A percentile compares a stretch with the other conserved stretches of the same genome.
phyloP scores from a whole-genome alignment of 1,140 invertebrate genomes.

The Bombus terrestris region DNA sequence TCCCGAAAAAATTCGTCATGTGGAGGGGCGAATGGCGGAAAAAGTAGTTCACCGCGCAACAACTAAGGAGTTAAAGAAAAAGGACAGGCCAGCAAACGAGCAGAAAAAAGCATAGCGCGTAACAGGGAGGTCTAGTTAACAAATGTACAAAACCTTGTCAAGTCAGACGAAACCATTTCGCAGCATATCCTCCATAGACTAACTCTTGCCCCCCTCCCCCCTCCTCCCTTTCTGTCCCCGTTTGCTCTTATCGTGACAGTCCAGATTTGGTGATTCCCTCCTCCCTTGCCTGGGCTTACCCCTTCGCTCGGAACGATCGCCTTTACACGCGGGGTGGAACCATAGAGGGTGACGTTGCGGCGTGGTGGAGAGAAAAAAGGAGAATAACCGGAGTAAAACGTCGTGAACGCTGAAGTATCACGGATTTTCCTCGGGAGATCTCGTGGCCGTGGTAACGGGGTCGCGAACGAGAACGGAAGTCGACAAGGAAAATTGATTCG shows the following conservation, averaged over 20 bases:
- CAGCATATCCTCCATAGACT: no score
- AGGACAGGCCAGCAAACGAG: slow-evolving; percentile 27
- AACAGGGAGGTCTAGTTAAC: slow-evolving; percentile 39
- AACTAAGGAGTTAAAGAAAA: slow-evolving; percentile 31
- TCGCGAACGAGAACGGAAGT: slow-evolving; percentile 49
- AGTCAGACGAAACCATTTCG: slow-evolving; percentile 43
- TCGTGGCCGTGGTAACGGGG: slow-evolving; percentile 39
- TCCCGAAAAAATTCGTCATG: neutral
- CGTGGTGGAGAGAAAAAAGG: neutral
- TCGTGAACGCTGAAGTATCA: slow-evolving; percentile 27
- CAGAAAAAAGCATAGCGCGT: slow-evolving; percentile 32
- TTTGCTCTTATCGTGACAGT: slow-evolving; percentile 28
- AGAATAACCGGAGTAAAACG: slow-evolving; percentile 18
- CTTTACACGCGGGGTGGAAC: neutral
- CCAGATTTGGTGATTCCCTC: slow-evolving; percentile 37
- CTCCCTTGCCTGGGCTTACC: no score
- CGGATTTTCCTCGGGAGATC: slow-evolving; percentile 38
- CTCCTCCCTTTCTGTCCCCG: neutral
- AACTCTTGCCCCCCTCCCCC: no score
- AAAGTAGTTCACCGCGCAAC: slow-evolving; percentile 31
- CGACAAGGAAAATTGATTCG: slow-evolving; percentile 64
- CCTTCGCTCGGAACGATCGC: neutral
- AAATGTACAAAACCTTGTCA: slow-evolving; percentile 52
- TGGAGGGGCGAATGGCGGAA: neutral
- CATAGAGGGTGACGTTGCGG: neutral